Evolutionary conservation across 2,888 invertebrate genomes (phyloP).

Genomic region (Oscheius onirici): DNA sequence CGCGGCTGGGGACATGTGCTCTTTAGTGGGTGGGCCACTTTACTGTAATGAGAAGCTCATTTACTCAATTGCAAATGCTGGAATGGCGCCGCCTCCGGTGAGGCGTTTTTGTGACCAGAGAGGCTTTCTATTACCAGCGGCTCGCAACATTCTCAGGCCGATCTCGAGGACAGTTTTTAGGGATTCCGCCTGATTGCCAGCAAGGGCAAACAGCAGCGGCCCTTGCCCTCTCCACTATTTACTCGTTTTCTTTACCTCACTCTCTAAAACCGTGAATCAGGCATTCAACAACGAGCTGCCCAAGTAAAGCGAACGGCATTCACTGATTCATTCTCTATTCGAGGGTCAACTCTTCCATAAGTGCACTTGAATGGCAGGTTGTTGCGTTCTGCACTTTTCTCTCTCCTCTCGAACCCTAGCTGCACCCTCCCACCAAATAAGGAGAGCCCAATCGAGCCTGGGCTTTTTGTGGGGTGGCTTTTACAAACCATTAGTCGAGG

Average conservation of each 20-base stretch:
- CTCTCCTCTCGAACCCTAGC: no score
- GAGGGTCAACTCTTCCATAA: constrained; percentile 6
- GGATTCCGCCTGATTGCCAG: constrained; percentile 13
- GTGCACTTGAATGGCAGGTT: background rate
- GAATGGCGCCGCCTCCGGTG: no score
- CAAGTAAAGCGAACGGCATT: background rate
- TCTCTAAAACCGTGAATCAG: constrained; percentile 19
- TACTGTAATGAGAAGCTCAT: constrained; percentile 9
- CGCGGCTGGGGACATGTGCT: background rate
- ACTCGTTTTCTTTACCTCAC: constrained; percentile 10
- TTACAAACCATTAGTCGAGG: background rate
- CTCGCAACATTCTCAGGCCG: no score
- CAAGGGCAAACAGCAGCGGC: constrained; percentile 24
- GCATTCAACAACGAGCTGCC: constrained; percentile 7
- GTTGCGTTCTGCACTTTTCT: background rate
- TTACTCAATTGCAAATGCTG: background rate
- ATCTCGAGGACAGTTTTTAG: background rate
- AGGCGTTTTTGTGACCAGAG: no score
- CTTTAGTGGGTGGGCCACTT: constrained; percentile 12
- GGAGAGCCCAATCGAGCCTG: no score
- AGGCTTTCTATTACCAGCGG: no score
- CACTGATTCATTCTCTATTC: background rate
- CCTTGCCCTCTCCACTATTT: constrained; percentile 23
- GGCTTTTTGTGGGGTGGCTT: no score
- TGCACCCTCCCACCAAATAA: no score